Conservation (phyloP, 2,888 invertebrate genomes). For the Tetranychus piercei region DNA sequence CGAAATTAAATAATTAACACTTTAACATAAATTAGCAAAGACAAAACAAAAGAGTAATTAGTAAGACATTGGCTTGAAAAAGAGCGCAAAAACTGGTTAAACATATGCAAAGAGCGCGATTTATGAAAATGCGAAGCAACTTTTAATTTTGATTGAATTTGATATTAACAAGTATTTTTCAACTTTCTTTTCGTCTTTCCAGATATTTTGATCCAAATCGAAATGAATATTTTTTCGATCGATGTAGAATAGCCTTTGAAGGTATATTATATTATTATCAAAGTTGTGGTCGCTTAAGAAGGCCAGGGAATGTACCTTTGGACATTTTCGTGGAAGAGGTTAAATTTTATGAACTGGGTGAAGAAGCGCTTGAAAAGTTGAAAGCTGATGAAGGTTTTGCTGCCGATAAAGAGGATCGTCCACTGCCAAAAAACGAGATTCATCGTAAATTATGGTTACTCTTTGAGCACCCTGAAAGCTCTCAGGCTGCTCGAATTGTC, state of each 20-base stretch:
- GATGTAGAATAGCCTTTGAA: conserved; percentile 97
- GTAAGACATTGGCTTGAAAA: too few relatives aligned
- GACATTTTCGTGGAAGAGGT: conserved; percentile 88
- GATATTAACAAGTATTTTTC: background rate
- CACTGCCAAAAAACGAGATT: conserved; percentile 92
- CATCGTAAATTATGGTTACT: conserved; percentile 86
- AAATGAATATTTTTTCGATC: conserved; percentile 99
- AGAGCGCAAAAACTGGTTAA: too few relatives aligned
- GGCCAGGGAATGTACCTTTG: conserved; percentile 94
- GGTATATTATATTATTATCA: conserved; percentile 99
- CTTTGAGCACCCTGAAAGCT: conserved; percentile 98
- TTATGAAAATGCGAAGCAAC: background rate
- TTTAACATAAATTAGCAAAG: too few relatives aligned
- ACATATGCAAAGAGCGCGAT: too few relatives aligned
- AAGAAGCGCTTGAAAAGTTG: conserved; percentile 87
- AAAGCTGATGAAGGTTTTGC: conserved; percentile 66
- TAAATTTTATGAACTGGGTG: conserved; percentile 86
- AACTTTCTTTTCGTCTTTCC: too few relatives aligned
- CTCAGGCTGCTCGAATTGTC: conserved; percentile 87
- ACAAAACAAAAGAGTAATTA: too few relatives aligned
- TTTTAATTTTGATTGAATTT: background rate
- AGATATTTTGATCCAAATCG: conserved; percentile 88
- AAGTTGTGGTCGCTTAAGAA: conserved; percentile 82
- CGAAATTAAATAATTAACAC: too few relatives aligned
- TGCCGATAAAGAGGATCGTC: conserved; percentile 33